Evolutionary conservation across 2,113 vertebrate species (phyloP).

Genomic region (Puffinus mauretanicus): DNA sequence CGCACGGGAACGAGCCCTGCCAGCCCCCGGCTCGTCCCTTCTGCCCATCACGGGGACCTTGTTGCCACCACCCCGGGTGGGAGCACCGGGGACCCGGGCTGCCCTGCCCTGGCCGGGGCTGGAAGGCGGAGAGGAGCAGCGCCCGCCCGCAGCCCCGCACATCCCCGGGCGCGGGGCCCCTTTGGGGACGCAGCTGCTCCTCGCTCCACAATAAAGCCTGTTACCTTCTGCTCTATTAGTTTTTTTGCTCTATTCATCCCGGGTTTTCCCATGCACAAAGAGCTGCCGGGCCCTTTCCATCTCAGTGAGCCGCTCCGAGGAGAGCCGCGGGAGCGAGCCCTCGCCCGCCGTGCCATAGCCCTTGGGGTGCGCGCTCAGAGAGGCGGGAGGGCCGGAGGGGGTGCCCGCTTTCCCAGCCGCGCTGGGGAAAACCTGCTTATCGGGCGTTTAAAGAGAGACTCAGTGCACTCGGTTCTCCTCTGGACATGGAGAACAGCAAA

Average conservation of each 20-base stretch:
- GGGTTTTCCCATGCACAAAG: background rate
- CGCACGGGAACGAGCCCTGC: background rate
- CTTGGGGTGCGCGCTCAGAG: accelerated
- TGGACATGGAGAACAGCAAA: accelerated
- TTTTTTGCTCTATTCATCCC: background rate
- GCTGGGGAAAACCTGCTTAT: accelerated
- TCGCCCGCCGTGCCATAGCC: accelerated
- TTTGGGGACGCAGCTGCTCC: background rate
- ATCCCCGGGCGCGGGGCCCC: background rate
- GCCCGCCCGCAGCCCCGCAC: background rate
- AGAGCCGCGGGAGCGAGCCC: background rate
- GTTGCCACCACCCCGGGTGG: accelerated
- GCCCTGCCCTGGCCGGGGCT: background rate
- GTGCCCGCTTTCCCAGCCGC: too few relatives aligned
- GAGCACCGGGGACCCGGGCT: background rate
- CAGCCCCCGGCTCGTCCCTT: background rate
- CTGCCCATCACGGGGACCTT: background rate
- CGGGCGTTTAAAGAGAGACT: accelerated
- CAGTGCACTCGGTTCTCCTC: accelerated
- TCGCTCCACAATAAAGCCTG: background rate
- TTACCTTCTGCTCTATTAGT: background rate
- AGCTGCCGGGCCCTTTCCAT: background rate
- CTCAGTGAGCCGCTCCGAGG: background rate
- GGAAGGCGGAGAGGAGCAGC: background rate
- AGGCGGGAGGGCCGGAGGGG: too few relatives aligned